These are phyloP conservation scores for Cliona cf. orientalis DNA, from an alignment of 37 sponge, comb jelly and placozoan genomes.

Conservation along the genomic window DNA sequence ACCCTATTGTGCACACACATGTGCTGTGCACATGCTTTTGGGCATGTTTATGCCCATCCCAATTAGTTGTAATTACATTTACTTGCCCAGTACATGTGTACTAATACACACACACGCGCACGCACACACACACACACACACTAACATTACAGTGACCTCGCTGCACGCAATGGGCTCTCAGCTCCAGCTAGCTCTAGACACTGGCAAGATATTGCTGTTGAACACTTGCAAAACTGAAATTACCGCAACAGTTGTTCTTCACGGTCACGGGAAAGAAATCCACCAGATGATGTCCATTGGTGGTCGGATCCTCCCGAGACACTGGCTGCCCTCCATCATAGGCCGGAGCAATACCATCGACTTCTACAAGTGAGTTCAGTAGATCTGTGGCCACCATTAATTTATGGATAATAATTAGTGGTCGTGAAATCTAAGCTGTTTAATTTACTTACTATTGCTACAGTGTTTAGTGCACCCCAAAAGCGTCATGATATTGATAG, in stretches of 20 bases:
- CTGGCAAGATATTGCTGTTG: constrained; percentile 41
- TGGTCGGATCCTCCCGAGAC: constrained; percentile 52
- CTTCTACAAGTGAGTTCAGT: constrained; percentile 31
- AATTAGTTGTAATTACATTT: background rate
- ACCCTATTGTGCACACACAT: background rate
- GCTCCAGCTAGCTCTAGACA: constrained; percentile 31
- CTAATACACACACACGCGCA: constrained; percentile 1
- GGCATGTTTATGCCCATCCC: background rate
- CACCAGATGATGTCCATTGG: constrained; percentile 55
- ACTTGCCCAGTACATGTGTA: background rate
- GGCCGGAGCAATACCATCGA: constrained; percentile 78
- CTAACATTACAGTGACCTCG: constrained; percentile 26
- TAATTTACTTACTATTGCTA: too few species aligned
- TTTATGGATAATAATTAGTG: too few species aligned
- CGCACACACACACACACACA: constrained; percentile 17
- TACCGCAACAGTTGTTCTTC: constrained; percentile 15
- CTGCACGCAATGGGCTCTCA: constrained; percentile 31
- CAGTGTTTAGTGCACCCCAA: too few species aligned
- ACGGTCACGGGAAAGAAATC: constrained; percentile 54
- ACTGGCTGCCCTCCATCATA: constrained; percentile 82
- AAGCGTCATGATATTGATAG: too few species aligned
- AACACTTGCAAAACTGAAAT: background rate
- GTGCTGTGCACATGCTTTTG: background rate
- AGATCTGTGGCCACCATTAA: too few species aligned
- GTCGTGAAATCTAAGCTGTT: too few species aligned